These are phyloP conservation scores for Sphaerodactylus townsendi DNA, from an alignment of 2,113 vertebrate genomes.

Conservation along the genomic window DNA sequence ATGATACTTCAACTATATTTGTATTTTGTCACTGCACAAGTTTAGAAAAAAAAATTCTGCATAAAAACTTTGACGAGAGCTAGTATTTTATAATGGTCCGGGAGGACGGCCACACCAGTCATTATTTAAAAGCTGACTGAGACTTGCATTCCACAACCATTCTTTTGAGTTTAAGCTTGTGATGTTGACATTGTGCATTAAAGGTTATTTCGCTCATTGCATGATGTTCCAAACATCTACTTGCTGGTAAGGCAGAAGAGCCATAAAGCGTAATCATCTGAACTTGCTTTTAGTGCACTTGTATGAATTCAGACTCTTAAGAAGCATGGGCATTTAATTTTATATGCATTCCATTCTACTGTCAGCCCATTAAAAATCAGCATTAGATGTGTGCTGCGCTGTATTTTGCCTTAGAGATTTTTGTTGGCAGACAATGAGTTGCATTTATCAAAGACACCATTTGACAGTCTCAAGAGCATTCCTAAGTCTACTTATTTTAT, in stretches of 20 bases:
- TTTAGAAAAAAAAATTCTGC: slow-evolving; percentile 16
- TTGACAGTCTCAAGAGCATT: slow-evolving; percentile 11
- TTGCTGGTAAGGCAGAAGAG: background rate
- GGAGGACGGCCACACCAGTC: background rate
- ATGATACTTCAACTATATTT: background rate
- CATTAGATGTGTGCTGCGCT: slow-evolving; percentile 2
- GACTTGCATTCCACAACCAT: background rate
- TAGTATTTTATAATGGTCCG: background rate
- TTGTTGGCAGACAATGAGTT: background rate
- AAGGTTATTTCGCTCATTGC: background rate
- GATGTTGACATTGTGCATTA: background rate
- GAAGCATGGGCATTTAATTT: background rate
- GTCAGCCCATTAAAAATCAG: background rate
- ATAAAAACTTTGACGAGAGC: background rate
- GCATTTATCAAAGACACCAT: background rate
- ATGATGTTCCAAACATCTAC: background rate
- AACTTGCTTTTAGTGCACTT: background rate
- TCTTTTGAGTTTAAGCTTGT: background rate
- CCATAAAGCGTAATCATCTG: slow-evolving; percentile 9
- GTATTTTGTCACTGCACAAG: background rate
- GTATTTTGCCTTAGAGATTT: slow-evolving; percentile 14
- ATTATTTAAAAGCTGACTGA: background rate
- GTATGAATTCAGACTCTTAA: background rate
- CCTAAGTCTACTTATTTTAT: background rate
- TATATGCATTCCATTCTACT: background rate